Evolutionary conservation across 1,140 invertebrate genomes (phyloP), one percentile per base, ranked within the genome.

Genomic region (Achroia grisella): DNA sequence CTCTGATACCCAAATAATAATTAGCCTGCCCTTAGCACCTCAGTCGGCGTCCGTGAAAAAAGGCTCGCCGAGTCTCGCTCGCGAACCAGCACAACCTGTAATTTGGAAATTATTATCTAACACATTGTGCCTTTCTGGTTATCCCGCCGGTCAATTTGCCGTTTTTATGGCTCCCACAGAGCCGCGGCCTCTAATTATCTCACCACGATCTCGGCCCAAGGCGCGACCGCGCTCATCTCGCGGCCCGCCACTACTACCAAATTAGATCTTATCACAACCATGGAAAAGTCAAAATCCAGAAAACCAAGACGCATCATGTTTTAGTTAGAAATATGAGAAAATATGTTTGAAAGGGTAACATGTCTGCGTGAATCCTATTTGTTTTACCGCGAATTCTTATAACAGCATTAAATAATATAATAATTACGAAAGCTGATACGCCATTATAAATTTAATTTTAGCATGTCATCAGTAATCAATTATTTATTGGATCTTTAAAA

Each of bases 61-160:
- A 73, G 63, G 49, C 59, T 49, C 56, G 67, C 47, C 68, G 68
- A 68, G 61, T 56, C 69, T 74, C 74, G 76, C 73, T 71, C 70
- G 76, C 80, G 68, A 78, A 81, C 72, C 59, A 68, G 71, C 74
- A 71, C 66, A 82, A 81, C 81, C 76, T 82, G 75, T 85, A 85
- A 85, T 85, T 85, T 82, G 78, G 78, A 85, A 85, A 85, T 85
- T 82, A 82, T 82, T 84, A 85, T 85, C 81, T 85, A 85, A 85
- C 81, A 85, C 81, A 85, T 85, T 85, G 75, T 82, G 78, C 76
- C 81, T 85, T 82, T 84, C 76, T 82, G 80, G 69, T 82, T 81
- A 82, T 84, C 80, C 80, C 80, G 80, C 78, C 80, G 80, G 78
- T 84, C 80, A 84, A 81, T 84, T 84, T 80, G 80, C 80, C 69